A percentile compares a stretch with the other conserved stretches of the same genome.
Conservation (phyloP, 2,797 vertebrate species). For the Caiman crocodilus region DNA sequence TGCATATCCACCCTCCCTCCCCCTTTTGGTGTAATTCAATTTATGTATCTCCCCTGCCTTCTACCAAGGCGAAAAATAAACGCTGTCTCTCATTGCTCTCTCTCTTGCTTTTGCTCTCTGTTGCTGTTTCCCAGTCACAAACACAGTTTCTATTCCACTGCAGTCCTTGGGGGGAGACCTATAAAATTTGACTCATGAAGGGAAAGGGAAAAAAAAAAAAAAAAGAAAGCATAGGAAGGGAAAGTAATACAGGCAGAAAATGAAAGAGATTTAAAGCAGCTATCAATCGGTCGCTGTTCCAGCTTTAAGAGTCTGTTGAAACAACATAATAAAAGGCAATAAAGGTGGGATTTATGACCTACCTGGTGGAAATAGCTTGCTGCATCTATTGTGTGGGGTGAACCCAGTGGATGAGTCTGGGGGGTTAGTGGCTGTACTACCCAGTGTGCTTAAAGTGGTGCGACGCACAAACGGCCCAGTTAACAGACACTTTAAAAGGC, state of each 20-base stretch:
- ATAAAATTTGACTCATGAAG: constrained; percentile 76
- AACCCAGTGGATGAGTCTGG: background rate
- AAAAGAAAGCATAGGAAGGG: constrained; percentile 48
- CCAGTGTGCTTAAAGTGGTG: fast-evolving
- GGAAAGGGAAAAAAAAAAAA: constrained; percentile 8
- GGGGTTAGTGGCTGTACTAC: fast-evolving
- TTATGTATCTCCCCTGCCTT: background rate
- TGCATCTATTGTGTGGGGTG: constrained; percentile 45
- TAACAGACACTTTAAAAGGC: background rate
- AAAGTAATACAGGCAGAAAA: constrained; percentile 80
- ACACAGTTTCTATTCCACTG: constrained; percentile 29
- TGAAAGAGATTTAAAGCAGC: constrained; percentile 83
- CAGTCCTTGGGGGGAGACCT: constrained; percentile 20
- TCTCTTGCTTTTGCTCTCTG: constrained; percentile 2
- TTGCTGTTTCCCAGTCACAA: constrained; percentile 34
- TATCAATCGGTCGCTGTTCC: constrained; percentile 78
- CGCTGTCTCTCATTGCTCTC: background rate
- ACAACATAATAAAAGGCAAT: constrained; percentile 88
- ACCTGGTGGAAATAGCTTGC: constrained; percentile 75
- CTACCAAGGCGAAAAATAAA: background rate
- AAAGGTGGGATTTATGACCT: constrained; percentile 80
- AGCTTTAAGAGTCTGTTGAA: constrained; percentile 86
- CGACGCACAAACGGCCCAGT: fast-evolving
- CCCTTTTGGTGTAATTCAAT: constrained; percentile 16
- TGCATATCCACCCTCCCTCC: background rate